Evolutionary conservation across 2,888 invertebrate genomes (phyloP).

Genomic region (Acheta domesticus): DNA sequence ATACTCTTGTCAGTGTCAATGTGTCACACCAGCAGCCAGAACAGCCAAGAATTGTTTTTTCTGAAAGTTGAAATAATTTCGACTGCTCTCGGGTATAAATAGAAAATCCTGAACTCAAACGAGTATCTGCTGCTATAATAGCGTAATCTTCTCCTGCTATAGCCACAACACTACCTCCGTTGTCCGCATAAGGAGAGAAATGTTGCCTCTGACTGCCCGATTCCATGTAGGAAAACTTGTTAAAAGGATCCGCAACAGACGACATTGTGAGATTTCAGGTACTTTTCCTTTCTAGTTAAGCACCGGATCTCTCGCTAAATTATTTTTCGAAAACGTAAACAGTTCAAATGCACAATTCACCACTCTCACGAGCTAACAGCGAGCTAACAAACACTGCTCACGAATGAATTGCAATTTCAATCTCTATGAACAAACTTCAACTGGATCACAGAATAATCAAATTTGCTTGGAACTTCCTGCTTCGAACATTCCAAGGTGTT

Average conservation of each 20-base stretch:
- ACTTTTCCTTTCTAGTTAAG: no score
- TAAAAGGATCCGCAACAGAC: background rate
- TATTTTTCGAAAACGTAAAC: no score
- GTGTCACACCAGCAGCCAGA: slow-evolving; percentile 98
- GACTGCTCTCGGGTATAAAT: slow-evolving; percentile 86
- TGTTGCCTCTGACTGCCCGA: background rate
- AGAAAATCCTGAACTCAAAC: slow-evolving; percentile 85
- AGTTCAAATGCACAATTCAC: no score
- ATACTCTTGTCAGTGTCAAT: slow-evolving; percentile 78
- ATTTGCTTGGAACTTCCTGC: no score
- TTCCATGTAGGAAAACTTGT: background rate
- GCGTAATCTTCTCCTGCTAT: slow-evolving; percentile 94
- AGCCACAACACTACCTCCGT: slow-evolving; percentile 77
- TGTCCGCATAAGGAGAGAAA: background rate
- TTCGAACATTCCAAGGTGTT: no score
- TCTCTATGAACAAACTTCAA: no score
- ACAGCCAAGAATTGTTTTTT: slow-evolving; percentile 84
- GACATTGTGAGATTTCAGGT: background rate
- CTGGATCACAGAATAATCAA: no score
- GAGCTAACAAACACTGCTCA: no score
- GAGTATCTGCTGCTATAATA: slow-evolving; percentile 92
- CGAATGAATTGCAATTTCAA: no score
- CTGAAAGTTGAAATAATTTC: slow-evolving; percentile 79
- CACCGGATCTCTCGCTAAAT: no score
- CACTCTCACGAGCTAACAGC: no score